Evolutionary conservation across 2,888 invertebrate genomes (phyloP), one percentile per base, ranked within the genome.

Genomic region (Tetranychus piercei): DNA sequence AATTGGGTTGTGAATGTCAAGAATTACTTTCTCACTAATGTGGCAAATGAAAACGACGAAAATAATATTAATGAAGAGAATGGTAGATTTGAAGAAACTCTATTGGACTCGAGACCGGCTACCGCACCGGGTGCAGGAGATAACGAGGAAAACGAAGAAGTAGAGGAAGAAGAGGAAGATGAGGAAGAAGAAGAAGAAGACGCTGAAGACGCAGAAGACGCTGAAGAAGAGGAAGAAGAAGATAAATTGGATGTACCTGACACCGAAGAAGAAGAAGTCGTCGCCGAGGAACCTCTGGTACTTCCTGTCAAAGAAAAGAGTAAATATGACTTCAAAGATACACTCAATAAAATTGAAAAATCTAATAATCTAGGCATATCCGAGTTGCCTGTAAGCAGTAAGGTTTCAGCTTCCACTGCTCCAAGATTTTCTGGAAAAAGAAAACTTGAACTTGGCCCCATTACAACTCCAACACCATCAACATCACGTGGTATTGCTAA

Each of bases 1-100:
- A 69, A 20, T 69, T 69, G 69, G 69, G 23, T 69, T 69, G 23
- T 23, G 11, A 69, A 69, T 23, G 23, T 69, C 8, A 55, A 55
- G 15, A 55, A 55, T 55, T 55, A 55, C 7, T 55, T 55, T 55
- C 55, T 55, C 9, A 55, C 55, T 55, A 55, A 55, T 55, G 55
- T 55, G 9, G 55, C 55, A 55, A 55, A 9, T 20, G 23, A 20
- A 5, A 11, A 9, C n/a, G 69, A 20, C 34, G 69, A 69, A n/a
- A 8, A 6, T 69, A 20, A 20, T 69, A 34, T 69, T n/a, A 34
- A 69, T 11, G 69, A 69, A n/a, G 23, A 34, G 22, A 69, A 69
- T 23, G 55, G 55, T 55, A 15, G 55, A 15, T 55, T 55, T 55
- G 55, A 55, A 15, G 55, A 15, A 55, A 15, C 55, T 15, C 6